These are phyloP conservation scores for Chiloscyllium plagiosum DNA, from an alignment of 2,113 vertebrate genomes.

Conservation along the genomic window DNA sequence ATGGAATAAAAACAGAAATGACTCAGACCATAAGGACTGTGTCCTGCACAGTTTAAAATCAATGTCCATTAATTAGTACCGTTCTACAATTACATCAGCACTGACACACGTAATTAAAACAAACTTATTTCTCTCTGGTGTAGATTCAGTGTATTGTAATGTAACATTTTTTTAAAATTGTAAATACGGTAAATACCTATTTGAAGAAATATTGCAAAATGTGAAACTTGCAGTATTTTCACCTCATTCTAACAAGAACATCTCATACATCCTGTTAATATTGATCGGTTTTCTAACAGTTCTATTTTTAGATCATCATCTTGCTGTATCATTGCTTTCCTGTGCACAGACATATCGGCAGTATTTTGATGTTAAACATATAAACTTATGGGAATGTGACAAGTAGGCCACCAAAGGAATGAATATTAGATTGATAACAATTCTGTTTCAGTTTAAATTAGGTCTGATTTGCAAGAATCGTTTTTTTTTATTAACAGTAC, in stretches of 20 bases:
- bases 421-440: not conserved
- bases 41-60: not conserved
- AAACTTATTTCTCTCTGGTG: not conserved
- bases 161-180: not conserved
- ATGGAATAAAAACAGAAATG: not conserved
- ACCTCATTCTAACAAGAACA: not conserved
- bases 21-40: not conserved
- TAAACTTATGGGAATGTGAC: not conserved
- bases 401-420: not conserved
- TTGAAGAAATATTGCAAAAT: not conserved
- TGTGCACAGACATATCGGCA: not conserved
- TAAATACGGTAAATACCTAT: not conserved
- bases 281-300: not conserved
- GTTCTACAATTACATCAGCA: not conserved
- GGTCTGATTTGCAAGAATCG: not conserved
- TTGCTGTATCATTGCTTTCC: not conserved
- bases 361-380: not conserved
- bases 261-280: not conserved
- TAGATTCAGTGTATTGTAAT: not conserved
- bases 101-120: not conserved
- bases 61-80: not conserved
- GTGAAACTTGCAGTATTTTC: not conserved
- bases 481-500: not conserved
- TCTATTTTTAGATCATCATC: conserved; percentile 4
- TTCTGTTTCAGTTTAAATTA: not conserved